A percentile compares a stretch with the other conserved stretches of the same genome.
Conservation (phyloP, 2,888 invertebrate species). For the Drosophila anomalata region DNA sequence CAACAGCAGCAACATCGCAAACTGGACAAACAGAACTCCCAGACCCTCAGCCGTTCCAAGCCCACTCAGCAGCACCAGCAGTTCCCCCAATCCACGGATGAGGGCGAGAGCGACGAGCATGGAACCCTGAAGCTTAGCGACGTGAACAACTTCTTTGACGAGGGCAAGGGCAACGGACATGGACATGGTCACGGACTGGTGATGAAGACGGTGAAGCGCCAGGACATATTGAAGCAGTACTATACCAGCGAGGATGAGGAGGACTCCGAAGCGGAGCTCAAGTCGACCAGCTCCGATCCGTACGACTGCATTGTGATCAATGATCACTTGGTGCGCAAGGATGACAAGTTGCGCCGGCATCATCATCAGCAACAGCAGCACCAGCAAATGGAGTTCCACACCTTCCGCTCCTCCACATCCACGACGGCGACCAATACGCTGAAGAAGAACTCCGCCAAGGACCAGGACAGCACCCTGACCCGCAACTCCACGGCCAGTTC, state of each 20-base stretch:
- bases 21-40: constrained; percentile 64
- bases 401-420: constrained; percentile 84
- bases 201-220: constrained; percentile 89
- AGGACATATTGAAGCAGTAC: constrained; percentile 90
- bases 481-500: constrained; percentile 85
- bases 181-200: constrained; percentile 85
- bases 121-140: constrained; percentile 84
- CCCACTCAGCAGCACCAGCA: constrained; percentile 41
- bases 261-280: constrained; percentile 85
- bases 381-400: constrained; percentile 85
- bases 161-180: constrained; percentile 75
- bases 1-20: constrained; percentile 47
- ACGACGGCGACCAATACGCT: constrained; percentile 82
- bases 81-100: constrained; percentile 78
- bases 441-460: constrained; percentile 63
- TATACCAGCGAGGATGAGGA: constrained; percentile 87
- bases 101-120: constrained; percentile 81
- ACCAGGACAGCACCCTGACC: constrained; percentile 84
- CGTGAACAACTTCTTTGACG: constrained; percentile 85
- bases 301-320: constrained; percentile 93
- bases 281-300: constrained; percentile 89
- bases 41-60: constrained; percentile 61
- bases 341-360: constrained; percentile 83
- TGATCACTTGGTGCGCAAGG: constrained; percentile 86
- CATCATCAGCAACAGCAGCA: constrained; percentile 60